Percentiles rank a stretch among this genome's conserved stretches.
Evolutionary conservation across 2,113 vertebrate genomes (phyloP).

Genomic region (Cheilinus undulatus): DNA sequence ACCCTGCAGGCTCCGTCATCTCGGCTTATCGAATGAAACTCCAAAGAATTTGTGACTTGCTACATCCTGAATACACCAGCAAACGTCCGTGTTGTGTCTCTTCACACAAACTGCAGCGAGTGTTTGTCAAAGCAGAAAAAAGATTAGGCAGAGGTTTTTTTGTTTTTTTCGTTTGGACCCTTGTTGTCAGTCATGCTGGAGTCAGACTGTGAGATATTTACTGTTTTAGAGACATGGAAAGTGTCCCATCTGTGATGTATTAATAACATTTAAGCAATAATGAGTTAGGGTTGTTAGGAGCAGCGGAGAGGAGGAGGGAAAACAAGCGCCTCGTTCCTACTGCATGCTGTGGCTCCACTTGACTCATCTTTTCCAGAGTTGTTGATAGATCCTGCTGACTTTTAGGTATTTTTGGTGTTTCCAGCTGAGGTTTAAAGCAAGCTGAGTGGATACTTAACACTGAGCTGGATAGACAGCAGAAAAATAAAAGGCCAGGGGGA

Average conservation of each 20-base stretch:
- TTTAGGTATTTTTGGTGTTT: no score
- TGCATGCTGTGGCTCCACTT: neutral
- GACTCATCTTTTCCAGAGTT: neutral
- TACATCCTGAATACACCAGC: constrained; percentile 85
- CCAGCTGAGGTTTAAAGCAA: no score
- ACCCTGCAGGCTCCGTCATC: constrained; percentile 47
- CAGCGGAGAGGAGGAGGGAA: neutral
- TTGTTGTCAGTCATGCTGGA: constrained; percentile 42
- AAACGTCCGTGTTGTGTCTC: constrained; percentile 71
- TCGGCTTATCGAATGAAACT: constrained; percentile 75
- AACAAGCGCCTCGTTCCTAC: neutral
- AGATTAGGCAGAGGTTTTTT: constrained; percentile 15
- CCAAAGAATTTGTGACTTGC: constrained; percentile 79
- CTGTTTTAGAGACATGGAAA: constrained; percentile 45
- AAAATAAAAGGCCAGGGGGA: no score
- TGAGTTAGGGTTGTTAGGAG: constrained; percentile 60
- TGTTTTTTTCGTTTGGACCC: constrained; percentile 25
- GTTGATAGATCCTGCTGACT: neutral
- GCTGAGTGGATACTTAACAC: no score
- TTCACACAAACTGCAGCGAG: constrained; percentile 48
- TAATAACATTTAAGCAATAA: constrained; percentile 81
- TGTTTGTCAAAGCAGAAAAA: constrained; percentile 47
- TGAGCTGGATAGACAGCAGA: no score
- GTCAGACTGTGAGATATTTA: constrained; percentile 57
- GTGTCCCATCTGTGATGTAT: constrained; percentile 52